Base-by-base conservation (phyloP, 2,113 vertebrate species). In the Mesitornis unicolor region DNA sequence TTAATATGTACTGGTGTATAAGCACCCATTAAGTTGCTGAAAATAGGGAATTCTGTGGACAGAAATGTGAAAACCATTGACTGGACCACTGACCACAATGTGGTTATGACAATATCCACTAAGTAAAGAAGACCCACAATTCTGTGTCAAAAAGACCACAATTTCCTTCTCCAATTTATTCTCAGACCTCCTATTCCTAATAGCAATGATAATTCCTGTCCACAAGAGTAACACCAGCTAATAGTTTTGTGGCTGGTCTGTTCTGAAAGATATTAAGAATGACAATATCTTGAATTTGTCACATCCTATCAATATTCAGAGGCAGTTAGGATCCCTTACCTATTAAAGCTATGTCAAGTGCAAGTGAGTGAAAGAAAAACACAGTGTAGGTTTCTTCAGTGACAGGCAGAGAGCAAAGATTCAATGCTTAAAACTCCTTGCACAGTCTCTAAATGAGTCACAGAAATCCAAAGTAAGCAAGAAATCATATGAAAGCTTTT, bases 381-480 rank as follows among this genome's bases (percentile, higher is more conserved):
- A 59, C 29, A 25, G 42, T 80, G 29, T 87, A 82, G 83, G 89
- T 86, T 91, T 89, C 78, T 69, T 91, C 94, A 92, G 73, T 21
- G 3, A 81, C 73, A 45, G 26, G 70, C 59, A 91, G n/a, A 36
- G 8, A 96, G 48, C 43, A 88, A 94, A 93, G 68, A 92, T 89
- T 96, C 89, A 95, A 96, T 96, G 54, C 31, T 81, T 89, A 85
- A 93, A 88, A 71, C 53, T 93, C 47, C 75, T 38, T 75, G n/a
- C 53, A 84, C 42, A 67, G 4, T 84, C 76, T 85, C 89, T 94
- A 91, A 45, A 91, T 56, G 59, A 94, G 67, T 89, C 70, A 81
- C 81, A 94, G 79, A 89, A 92, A 91, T 89, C 90, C 70, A 93
- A 98, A 96, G 83, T 85, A 94, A 89, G 13, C 24, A 64, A 89